These are phyloP conservation scores for Drosophila tripunctata DNA, from an alignment of 2,888 invertebrate genomes.

Conservation along the genomic window DNA sequence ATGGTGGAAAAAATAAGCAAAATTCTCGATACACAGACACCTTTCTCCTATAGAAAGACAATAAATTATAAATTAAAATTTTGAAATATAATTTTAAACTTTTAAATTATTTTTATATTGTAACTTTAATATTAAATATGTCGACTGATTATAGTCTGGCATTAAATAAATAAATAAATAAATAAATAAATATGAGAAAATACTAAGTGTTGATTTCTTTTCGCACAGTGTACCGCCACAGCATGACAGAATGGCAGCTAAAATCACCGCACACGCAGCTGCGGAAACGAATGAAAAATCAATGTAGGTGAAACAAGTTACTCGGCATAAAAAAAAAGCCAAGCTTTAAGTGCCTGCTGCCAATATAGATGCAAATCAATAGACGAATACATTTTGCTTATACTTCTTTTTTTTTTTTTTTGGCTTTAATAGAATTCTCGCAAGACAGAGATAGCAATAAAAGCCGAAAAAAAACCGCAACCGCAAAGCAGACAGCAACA, in stretches of 20 bases:
- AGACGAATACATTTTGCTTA: slow-evolving; percentile 44
- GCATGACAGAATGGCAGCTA: slow-evolving; percentile 29
- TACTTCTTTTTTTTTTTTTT: slow-evolving; percentile 26
- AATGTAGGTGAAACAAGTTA: slow-evolving; percentile 76
- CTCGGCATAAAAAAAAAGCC: slow-evolving; percentile 43
- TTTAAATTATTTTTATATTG: too few relatives aligned
- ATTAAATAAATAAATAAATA: too few relatives aligned
- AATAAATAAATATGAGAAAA: too few relatives aligned
- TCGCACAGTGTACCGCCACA: too few relatives aligned
- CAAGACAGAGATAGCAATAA: slow-evolving; percentile 21
- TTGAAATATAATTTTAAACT: too few relatives aligned
- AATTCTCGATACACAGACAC: too few relatives aligned
- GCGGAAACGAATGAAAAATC: slow-evolving; percentile 61
- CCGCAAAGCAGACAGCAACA: slow-evolving; percentile 69
- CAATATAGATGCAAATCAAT: slow-evolving; percentile 74
- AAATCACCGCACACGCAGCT: slow-evolving; percentile 69
- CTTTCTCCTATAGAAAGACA: too few relatives aligned
- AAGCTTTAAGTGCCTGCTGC: slow-evolving; percentile 61
- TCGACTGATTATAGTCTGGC: too few relatives aligned
- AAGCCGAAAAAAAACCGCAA: slow-evolving; percentile 48
- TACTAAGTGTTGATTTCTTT: too few relatives aligned
- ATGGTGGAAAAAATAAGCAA: too few relatives aligned
- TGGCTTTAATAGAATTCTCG: slow-evolving; percentile 65
- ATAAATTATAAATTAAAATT: too few relatives aligned
- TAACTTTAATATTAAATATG: too few relatives aligned